Percentiles rank a stretch among this genome's conserved stretches.
phyloP scores from a whole-genome alignment of 2,888 invertebrate genomes.

The Erynnis tages region DNA sequence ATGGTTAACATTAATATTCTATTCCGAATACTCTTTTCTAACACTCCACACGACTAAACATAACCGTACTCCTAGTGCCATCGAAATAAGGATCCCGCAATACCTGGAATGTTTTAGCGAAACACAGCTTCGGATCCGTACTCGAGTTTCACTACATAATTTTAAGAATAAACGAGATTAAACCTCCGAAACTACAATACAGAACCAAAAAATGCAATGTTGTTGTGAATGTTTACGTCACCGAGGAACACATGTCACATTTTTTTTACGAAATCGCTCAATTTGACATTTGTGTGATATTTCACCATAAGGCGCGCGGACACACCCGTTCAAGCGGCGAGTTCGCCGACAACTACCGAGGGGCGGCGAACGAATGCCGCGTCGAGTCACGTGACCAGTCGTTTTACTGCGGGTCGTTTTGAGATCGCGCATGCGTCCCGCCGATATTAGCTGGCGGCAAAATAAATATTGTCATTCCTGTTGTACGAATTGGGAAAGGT shows the following conservation, averaged over 20 bases:
- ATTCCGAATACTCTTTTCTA: conserved; percentile 42
- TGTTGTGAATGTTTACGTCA: conserved; percentile 54
- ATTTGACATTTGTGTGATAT: conserved; percentile 71
- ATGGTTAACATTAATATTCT: conserved; percentile 58
- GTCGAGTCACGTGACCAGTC: conserved; percentile 81
- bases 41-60: conserved; percentile 41
- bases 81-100: conserved; percentile 45
- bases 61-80: conserved; percentile 42
- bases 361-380: conserved; percentile 78
- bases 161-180: conserved; percentile 47
- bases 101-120: conserved; percentile 60
- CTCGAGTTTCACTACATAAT: conserved; percentile 65
- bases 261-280: conserved; percentile 62
- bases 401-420: conserved; percentile 81
- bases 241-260: conserved; percentile 64
- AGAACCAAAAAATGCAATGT: conserved; percentile 45
- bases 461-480: conserved; percentile 44
- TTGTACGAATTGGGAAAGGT: conserved; percentile 25
- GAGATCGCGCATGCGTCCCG: conserved; percentile 71
- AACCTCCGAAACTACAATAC: conserved; percentile 41
- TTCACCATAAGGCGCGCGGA: conserved; percentile 47
- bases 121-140: conserved; percentile 68
- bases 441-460: conserved; percentile 64
- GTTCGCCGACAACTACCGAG: conserved; percentile 74
- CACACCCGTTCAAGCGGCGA: conserved; percentile 53